Conservation (phyloP, 2,888 invertebrate species). For the Tupiocoris notatus region DNA sequence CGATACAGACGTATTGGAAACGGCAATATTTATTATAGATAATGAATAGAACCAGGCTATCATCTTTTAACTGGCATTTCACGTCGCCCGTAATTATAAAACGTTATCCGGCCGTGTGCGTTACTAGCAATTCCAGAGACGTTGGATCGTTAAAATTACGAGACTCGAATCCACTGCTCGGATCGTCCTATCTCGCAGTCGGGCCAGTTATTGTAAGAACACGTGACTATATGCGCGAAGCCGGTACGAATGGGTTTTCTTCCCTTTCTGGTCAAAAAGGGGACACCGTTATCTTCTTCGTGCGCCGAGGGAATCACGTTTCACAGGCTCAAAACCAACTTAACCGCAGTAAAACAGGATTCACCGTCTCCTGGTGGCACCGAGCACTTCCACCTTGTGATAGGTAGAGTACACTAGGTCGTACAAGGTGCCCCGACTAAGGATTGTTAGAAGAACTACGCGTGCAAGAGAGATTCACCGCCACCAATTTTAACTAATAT, state of each 20-base stretch:
- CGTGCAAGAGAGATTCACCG: too few relatives aligned
- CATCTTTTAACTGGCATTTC: too few relatives aligned
- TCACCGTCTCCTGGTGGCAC: neutral
- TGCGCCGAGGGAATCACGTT: constrained; percentile 13
- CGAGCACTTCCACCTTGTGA: neutral
- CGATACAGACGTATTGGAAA: too few relatives aligned
- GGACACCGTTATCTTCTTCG: neutral
- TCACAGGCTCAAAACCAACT: constrained; percentile 18
- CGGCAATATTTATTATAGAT: too few relatives aligned
- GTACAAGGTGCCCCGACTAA: neutral
- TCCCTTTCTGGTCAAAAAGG: neutral
- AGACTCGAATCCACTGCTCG: neutral
- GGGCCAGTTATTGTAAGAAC: neutral
- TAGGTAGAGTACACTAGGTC: neutral
- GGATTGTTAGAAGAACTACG: too few relatives aligned
- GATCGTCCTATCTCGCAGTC: neutral
- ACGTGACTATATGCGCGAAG: neutral
- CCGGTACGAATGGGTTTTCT: neutral
- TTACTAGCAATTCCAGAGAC: too few relatives aligned
- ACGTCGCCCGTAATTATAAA: too few relatives aligned
- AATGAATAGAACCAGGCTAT: too few relatives aligned
- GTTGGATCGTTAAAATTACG: too few relatives aligned
- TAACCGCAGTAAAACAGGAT: constrained; percentile 18
- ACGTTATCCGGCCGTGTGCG: too few relatives aligned
- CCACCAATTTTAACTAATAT: too few relatives aligned